Evolutionary conservation across 1,140 invertebrate species (phyloP), one percentile per base, ranked within the genome.

Genomic region (Polypedilum pembai): DNA sequence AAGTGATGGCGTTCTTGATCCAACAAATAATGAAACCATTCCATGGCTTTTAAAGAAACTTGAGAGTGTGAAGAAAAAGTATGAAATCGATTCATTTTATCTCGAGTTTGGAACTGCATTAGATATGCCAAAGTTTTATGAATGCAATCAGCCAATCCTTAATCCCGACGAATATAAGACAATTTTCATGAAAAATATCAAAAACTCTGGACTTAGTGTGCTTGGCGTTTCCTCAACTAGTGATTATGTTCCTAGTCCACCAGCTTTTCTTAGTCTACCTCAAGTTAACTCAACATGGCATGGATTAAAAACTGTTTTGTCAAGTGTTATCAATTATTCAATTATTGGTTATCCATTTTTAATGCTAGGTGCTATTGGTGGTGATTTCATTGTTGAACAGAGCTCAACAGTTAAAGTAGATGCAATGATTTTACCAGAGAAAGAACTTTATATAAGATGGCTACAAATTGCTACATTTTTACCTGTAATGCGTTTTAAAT

Each of bases 361-460:
- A 4, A 90, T 98, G 83, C 92, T 95, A 0, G 95, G 95, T 0
- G 92, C 94, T 18, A 94, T 98, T 33, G 95, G 96, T 0, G 96
- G 96, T 1, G 92, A 94, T 78, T 41, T 77, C 73, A 75, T 82
- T 8, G 74, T 80, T 24, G 76, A 78, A 75, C 76, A 80, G 17
- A 56, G 24, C 5, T 1, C 24, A 33, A 33, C 24, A 33, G 24
- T 33, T 33, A 33, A 33, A 33, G 24, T 33, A 3, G 24, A 74
- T 74, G 4, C 7, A 1, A 73, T 80, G 10, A 76, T 77, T 45
- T 78, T 93, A 15, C 92, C 93, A 0, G 91, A 94, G 74, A 87
- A 89, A 76, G 94, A 98, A 79, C 83, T 99, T 7, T 98, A 94
- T 79, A 90, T 96, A 73, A 85, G 96, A 73, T 99, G 96, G 96